Percentiles rank a stretch among this genome's conserved stretches.
Evolutionary conservation across 2,797 vertebrate species (phyloP).

Genomic region (Xiphophorus birchmanni): DNA sequence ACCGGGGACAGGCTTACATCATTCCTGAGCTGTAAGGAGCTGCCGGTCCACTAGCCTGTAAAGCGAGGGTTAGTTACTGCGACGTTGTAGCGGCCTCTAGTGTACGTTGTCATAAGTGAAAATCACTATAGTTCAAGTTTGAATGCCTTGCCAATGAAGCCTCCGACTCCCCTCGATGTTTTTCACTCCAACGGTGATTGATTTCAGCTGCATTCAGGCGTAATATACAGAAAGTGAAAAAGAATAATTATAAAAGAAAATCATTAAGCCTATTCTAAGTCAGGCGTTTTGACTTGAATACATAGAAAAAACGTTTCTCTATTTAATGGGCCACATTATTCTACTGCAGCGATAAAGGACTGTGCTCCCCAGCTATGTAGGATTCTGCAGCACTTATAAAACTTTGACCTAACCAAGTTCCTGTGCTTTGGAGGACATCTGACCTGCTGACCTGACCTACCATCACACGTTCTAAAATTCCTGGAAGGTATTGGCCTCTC

Average conservation of each 20-base stretch:
- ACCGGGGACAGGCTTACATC: neutral
- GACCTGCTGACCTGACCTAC: neutral
- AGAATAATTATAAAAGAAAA: neutral
- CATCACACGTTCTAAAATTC: neutral
- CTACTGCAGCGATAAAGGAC: neutral
- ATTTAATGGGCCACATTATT: neutral
- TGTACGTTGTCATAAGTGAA: conserved; percentile 8
- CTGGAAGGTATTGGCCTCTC: neutral
- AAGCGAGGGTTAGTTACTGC: neutral
- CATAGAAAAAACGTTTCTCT: neutral
- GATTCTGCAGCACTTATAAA: neutral
- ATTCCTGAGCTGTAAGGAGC: conserved; percentile 13
- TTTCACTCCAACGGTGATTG: neutral
- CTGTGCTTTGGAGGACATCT: neutral
- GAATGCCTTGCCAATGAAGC: neutral
- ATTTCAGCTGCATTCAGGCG: neutral
- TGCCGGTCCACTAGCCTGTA: neutral
- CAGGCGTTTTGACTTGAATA: neutral
- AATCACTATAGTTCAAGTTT: neutral
- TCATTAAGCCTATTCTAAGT: neutral
- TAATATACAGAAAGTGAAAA: neutral
- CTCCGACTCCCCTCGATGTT: neutral
- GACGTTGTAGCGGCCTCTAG: conserved; percentile 52
- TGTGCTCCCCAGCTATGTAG: neutral
- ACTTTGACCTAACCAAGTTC: neutral